A percentile compares a stretch with the other conserved stretches of the same genome.
phyloP scores from a whole-genome alignment of 2,113 vertebrate genomes.

The Oceanodroma tethys region DNA sequence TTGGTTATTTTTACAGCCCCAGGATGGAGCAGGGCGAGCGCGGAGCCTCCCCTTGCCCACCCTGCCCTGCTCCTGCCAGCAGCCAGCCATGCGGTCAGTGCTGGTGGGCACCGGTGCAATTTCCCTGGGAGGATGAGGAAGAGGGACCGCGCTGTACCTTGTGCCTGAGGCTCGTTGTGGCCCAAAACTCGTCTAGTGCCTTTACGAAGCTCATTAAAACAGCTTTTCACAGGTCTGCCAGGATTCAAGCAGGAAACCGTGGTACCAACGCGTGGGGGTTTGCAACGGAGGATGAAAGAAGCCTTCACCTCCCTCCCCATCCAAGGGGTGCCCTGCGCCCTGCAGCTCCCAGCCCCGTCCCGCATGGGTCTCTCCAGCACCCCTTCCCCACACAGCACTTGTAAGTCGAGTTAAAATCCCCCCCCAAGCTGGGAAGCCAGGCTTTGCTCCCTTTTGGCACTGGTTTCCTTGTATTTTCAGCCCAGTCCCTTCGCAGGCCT shows the following conservation, averaged over 20 bases:
- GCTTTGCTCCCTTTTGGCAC: background rate
- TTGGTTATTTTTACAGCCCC: slow-evolving; percentile 72
- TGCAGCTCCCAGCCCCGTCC: background rate
- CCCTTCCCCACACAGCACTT: background rate
- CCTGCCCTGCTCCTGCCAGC: slow-evolving; percentile 13
- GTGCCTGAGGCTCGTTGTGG: background rate
- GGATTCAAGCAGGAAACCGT: background rate
- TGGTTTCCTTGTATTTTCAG: background rate
- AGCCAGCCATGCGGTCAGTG: background rate
- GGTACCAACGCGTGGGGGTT: background rate
- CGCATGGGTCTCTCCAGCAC: background rate
- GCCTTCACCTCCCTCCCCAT: background rate
- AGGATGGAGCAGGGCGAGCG: slow-evolving; percentile 31
- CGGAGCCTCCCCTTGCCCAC: slow-evolving; percentile 12
- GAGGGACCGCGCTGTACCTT: background rate
- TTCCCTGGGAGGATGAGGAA: background rate
- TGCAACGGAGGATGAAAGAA: background rate
- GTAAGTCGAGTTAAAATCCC: background rate
- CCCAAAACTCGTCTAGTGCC: background rate
- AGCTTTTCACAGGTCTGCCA: background rate
- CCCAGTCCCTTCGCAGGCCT: background rate
- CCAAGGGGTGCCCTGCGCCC: background rate
- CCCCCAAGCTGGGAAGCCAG: background rate
- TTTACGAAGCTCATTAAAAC: background rate
- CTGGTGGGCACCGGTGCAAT: background rate